phyloP scores from a whole-genome alignment of 2,113 vertebrate genomes.

The Nothoprocta pentlandii region DNA sequence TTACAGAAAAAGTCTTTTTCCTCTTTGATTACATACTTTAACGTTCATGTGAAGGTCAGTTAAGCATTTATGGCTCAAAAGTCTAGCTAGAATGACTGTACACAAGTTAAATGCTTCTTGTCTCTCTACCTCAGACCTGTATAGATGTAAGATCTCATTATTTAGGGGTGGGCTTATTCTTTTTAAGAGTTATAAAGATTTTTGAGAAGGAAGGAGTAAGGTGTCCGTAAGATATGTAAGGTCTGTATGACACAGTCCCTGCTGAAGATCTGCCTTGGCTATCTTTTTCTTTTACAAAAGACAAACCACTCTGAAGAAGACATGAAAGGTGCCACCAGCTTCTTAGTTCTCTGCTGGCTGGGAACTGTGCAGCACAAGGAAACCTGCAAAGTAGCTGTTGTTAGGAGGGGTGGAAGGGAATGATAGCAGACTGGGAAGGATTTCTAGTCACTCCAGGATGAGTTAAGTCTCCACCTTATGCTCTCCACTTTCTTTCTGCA shows the following conservation, averaged over 20 bases:
- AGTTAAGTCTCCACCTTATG: neutral
- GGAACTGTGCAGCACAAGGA: neutral
- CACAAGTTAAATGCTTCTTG: neutral
- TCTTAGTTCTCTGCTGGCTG: neutral
- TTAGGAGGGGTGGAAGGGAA: neutral
- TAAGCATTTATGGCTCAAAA: neutral
- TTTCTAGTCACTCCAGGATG: too few species aligned
- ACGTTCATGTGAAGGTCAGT: neutral
- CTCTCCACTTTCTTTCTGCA: neutral
- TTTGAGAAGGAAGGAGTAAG: neutral
- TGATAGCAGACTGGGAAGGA: neutral
- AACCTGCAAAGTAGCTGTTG: neutral
- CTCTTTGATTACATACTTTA: neutral
- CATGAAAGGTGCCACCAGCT: neutral
- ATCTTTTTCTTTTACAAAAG: neutral
- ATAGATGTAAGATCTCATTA: neutral
- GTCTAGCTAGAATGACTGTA: neutral
- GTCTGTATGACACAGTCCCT: neutral
- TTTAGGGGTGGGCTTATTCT: neutral
- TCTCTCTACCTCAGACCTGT: neutral
- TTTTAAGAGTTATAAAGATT: neutral
- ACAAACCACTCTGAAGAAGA: neutral
- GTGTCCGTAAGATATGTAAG: neutral
- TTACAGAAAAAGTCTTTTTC: neutral
- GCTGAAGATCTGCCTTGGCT: neutral